Percentiles rank a stretch among this genome's conserved stretches.
These are phyloP conservation scores for Xiphophorus couchianus DNA, from an alignment of 2,113 vertebrate species.

Conservation along the genomic window DNA sequence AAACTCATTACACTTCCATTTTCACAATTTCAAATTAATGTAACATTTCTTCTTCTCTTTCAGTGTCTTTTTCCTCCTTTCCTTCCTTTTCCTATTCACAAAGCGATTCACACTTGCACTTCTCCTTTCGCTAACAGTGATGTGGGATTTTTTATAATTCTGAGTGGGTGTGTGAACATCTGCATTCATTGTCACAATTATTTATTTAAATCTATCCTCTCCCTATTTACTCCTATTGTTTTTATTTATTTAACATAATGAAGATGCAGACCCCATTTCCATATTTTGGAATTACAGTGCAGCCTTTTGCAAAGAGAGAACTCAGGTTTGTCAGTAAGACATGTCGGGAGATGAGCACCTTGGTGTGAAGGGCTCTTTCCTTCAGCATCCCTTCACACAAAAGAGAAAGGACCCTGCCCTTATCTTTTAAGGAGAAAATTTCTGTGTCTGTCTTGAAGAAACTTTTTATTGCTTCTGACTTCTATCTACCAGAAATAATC, in stretches of 20 bases:
- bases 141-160: constrained; percentile 27
- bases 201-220: constrained; percentile 45
- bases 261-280: not conserved
- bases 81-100: constrained; percentile 25
- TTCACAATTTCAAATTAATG: constrained; percentile 69
- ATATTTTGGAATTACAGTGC: constrained; percentile 43
- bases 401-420: constrained; percentile 11
- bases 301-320: constrained; percentile 29
- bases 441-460: constrained; percentile 44
- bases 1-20: constrained; percentile 77
- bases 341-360: constrained; percentile 14
- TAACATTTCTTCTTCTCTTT: constrained; percentile 19
- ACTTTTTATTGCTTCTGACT: constrained; percentile 59
- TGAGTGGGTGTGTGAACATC: constrained; percentile 38
- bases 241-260: not conserved
- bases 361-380: constrained; percentile 49
- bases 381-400: constrained; percentile 18
- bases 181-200: constrained; percentile 62
- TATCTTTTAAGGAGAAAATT: constrained; percentile 58
- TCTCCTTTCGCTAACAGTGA: constrained; percentile 8
- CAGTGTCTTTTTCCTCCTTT: constrained; percentile 12
- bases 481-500: constrained; percentile 37
- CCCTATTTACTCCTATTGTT: constrained; percentile 21
- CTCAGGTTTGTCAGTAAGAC: constrained; percentile 33
- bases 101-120: constrained; percentile 3